Base-by-base conservation (phyloP, 2,797 vertebrate species). In the Alectoris magna region DNA sequence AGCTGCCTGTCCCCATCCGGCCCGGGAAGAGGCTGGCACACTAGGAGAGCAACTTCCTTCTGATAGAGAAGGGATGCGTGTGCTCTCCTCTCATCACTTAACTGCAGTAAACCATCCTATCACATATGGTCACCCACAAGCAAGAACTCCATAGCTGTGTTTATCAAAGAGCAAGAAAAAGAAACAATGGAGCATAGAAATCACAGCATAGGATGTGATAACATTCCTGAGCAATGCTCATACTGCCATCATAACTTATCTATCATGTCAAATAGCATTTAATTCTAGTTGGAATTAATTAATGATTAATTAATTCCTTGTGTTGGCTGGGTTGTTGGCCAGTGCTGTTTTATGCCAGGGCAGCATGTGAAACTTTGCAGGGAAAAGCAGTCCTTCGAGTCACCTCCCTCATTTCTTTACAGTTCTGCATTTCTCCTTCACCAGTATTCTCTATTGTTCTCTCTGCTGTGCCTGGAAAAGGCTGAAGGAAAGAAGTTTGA, bases 401-500 rank as follows among this genome's bases (percentile, higher is more conserved):
- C 34, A 53, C 48, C 62, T 64, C 21, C 36, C 11, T 76, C 14
- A 4, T 11, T 34, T 73, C 78, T 88, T 84, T 55, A 34, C 31
- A 58, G 59, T 11, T 71, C 66, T 90, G 70, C 70, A 38, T 56
- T 60, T 78, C 60, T 94, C 43, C 79, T 86, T 91, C 51, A n/a
- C 27, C 34, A 39, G 0, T 67, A 24, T 38, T 73, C 43, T 79
- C 60, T 82, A 38, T 87, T 94, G 81, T 93, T 90, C 60, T 58
- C 66, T 92, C 36, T 71, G 13, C 44, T 87, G 46, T 43, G 91
- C 70, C 66, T 94, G 86, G 81, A 66, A 86, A 29, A 87, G 41
- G 41, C 75, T 82, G 78, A 84, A 90, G 81, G 68, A 82, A 93
- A 87, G 70, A 81, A 53, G 15, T 84, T 62, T 90, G 91, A 94